Percentiles rank a stretch among this genome's conserved stretches.
Evolutionary conservation across 1,140 invertebrate species (phyloP).

Genomic region (Leptinotarsa defecta): DNA sequence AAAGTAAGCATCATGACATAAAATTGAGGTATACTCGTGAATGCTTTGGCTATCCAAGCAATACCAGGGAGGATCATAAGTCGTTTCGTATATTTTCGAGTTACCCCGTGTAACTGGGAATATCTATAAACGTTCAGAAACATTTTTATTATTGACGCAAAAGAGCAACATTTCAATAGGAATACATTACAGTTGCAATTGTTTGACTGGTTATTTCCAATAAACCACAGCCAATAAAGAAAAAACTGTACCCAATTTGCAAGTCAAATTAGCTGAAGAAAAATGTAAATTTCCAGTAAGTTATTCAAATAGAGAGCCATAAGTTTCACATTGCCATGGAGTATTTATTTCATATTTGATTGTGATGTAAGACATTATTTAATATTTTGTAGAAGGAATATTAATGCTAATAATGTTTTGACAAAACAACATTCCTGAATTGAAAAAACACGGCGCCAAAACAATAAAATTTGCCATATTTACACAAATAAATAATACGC

Average conservation of each 20-base stretch:
- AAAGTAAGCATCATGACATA: too few species aligned
- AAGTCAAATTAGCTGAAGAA: conserved; percentile 1
- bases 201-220: conserved; percentile 6
- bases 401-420: background rate
- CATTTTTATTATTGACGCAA: conserved; percentile 13
- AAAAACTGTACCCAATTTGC: conserved; percentile 12
- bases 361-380: background rate
- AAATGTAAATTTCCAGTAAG: conserved; percentile 6
- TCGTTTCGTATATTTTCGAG: too few species aligned
- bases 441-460: background rate
- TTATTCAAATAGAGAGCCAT: conserved; percentile 1
- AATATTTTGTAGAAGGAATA: background rate
- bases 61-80: too few species aligned
- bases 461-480: too few species aligned
- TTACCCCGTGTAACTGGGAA: too few species aligned
- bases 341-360: background rate
- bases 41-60: too few species aligned
- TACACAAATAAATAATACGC: too few species aligned
- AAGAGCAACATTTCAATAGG: background rate
- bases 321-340: background rate
- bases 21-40: too few species aligned
- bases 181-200: background rate
- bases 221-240: background rate
- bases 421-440: background rate
- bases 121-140: background rate